These are phyloP conservation scores for Caenorhabditis drosophilae DNA, from an alignment of 2,888 invertebrate species.

Conservation along the genomic window DNA sequence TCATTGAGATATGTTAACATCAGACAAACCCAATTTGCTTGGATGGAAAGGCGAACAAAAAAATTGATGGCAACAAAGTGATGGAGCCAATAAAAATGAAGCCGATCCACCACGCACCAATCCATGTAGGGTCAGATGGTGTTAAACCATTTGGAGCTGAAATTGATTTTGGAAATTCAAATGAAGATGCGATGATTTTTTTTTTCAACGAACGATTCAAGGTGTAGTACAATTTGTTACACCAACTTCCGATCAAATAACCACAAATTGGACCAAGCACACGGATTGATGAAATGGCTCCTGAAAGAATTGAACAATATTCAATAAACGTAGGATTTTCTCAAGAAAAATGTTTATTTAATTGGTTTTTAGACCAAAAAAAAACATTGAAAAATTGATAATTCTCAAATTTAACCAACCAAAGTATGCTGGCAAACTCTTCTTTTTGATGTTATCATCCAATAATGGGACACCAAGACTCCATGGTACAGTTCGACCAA, in stretches of 20 bases:
- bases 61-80: conserved; percentile 60
- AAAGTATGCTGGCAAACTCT: conserved; percentile 67
- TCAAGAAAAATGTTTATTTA: no score
- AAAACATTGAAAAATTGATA: no score
- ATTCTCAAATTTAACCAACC: no score
- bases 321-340: no score
- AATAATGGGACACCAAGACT: conserved; percentile 68
- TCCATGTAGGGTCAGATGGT: conserved; percentile 71
- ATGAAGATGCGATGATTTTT: neutral
- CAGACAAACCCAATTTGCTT: conserved; percentile 26
- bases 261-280: conserved; percentile 69
- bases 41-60: conserved; percentile 69
- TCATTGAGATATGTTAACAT: no score
- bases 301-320: conserved; percentile 25
- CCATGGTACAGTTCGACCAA: conserved; percentile 67
- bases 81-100: conserved; percentile 67
- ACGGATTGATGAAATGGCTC: conserved; percentile 66
- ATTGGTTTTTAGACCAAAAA: no score
- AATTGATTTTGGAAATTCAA: conserved; percentile 5
- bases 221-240: conserved; percentile 65
- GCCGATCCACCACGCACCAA: conserved; percentile 72
- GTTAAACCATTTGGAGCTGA: conserved; percentile 59
- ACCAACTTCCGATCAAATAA: conserved; percentile 65
- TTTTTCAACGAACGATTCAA: conserved; percentile 38
- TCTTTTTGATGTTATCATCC: conserved; percentile 68